Conservation (phyloP, 2,888 invertebrate genomes). For the Parelbella ahira region DNA sequence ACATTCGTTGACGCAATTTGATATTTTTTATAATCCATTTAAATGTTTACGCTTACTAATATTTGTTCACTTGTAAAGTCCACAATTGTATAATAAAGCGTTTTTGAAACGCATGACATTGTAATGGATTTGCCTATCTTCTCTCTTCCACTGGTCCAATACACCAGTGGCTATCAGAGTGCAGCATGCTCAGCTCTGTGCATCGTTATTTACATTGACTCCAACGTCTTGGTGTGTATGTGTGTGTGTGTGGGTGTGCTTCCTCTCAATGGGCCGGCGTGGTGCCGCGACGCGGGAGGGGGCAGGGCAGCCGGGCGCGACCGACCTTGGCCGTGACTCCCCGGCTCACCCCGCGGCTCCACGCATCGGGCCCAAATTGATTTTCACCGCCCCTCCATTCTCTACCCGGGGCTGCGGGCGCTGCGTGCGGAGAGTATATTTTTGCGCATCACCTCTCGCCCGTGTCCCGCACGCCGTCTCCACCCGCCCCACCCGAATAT, state of each 20-base stretch:
- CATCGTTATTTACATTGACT: constrained; percentile 20
- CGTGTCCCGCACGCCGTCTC: constrained; percentile 1
- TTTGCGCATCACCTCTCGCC: constrained; percentile 33
- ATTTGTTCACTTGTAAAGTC: no score
- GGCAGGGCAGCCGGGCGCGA: constrained; percentile 41
- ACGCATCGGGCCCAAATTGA: constrained; percentile 58
- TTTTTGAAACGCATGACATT: no score
- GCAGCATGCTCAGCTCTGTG: no score
- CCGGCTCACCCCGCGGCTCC: constrained; percentile 46
- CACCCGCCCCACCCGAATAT: constrained; percentile 4
- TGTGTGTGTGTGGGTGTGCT: constrained; percentile 37
- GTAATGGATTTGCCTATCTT: no score
- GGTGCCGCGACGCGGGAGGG: constrained; percentile 30
- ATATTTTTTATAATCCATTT: no score
- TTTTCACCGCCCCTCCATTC: constrained; percentile 45
- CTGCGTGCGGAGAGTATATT: constrained; percentile 34
- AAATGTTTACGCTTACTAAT: no score
- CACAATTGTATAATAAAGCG: no score
- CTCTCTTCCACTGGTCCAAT: no score
- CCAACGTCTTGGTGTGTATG: constrained; percentile 15
- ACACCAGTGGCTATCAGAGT: no score
- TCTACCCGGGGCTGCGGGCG: constrained; percentile 30
- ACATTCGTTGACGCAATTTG: no score
- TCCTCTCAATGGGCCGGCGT: constrained; percentile 53
- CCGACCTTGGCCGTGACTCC: constrained; percentile 79